Evolutionary conservation across 2,888 invertebrate genomes (phyloP), one percentile per base, ranked within the genome.

Genomic region (Heliothis peltigera): DNA sequence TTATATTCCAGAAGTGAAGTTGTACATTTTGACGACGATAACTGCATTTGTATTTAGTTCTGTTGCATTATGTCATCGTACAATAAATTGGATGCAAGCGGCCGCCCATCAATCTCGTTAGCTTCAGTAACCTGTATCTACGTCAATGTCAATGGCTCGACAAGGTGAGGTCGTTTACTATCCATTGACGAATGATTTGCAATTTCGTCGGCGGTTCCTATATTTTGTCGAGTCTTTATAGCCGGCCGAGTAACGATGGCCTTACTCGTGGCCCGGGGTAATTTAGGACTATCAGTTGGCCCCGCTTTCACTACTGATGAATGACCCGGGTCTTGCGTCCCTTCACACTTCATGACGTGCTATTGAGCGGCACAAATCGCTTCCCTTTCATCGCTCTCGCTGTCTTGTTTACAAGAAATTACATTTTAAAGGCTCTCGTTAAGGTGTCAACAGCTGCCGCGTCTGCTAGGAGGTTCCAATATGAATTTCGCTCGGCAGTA

Each of bases 231-330:
- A 75, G 77, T 75, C 78, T 77, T 77, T 75, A 77, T 80, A 77
- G 76, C 77, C 60, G 70, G 73, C 79, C 79, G 77, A 83, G 83
- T 83, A 88, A 86, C 84, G 84, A 83, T 79, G 82, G 83, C 79
- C 82, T 82, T 84, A 83, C 79, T 81, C 71, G 72, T 80, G 80
- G 85, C 88, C 86, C 75, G 79, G 81, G 88, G 91, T 87, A 88
- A 92, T 93, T 91, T 91, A 91, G 89, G 89, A 85, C 86, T 90
- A 90, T 90, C 89, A 86, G 82, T 85, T 84, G 82, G 80, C 80
- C 79, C 82, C 84, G 89, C 92, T 93, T 94, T 93, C 93, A 90
- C 91, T 83, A 75, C 85, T 87, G 89, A 91, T 89, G 89, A 91
- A 90, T 90, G 90, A 92, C 91, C 89, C 80, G 81, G 80, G 84